Evolutionary conservation across 1,140 invertebrate genomes (phyloP).

Genomic region (Drosophila pruinosa): DNA sequence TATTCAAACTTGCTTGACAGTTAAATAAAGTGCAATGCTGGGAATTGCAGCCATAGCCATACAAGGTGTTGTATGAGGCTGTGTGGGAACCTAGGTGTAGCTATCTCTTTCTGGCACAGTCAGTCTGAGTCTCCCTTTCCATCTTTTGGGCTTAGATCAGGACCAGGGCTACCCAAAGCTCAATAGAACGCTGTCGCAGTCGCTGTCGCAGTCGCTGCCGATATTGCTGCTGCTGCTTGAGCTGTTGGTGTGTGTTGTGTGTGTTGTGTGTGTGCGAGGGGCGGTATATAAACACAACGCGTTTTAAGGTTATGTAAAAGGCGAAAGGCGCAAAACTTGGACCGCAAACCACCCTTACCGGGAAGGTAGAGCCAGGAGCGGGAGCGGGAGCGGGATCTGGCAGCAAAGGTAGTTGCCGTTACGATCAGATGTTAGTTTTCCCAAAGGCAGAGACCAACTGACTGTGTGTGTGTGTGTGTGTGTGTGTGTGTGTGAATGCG

Average conservation of each 20-base stretch:
- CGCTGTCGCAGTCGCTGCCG: not conserved
- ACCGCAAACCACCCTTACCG: conserved; percentile 43
- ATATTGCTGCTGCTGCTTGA: not conserved
- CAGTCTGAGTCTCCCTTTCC: not conserved
- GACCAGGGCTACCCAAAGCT: conserved; percentile 54
- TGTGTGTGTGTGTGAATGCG: conserved; percentile 31
- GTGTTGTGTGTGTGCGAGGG: conserved; percentile 42
- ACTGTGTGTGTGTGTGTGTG: conserved; percentile 31
- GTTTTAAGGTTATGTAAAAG: conserved; percentile 34
- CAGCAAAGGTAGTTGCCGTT: conserved; percentile 29
- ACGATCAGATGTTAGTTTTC: conserved; percentile 83
- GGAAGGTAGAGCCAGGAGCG: not conserved
- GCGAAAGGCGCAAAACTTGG: conserved; percentile 34
- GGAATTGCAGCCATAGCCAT: not conserved
- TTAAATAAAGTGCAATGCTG: too few species aligned
- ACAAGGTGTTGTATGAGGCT: conserved; percentile 51
- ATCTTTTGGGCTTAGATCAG: not conserved
- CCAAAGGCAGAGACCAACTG: conserved; percentile 57
- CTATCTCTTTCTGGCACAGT: not conserved
- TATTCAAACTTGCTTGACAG: too few species aligned
- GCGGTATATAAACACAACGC: conserved; percentile 66
- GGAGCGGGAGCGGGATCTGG: conserved; percentile 5
- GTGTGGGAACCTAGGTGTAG: conserved; percentile 63
- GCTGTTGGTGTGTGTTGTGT: too few species aligned
- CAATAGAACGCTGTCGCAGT: conserved; percentile 13